Conservation (phyloP, 2,888 invertebrate species). For the Drosophila emarginata region DNA sequence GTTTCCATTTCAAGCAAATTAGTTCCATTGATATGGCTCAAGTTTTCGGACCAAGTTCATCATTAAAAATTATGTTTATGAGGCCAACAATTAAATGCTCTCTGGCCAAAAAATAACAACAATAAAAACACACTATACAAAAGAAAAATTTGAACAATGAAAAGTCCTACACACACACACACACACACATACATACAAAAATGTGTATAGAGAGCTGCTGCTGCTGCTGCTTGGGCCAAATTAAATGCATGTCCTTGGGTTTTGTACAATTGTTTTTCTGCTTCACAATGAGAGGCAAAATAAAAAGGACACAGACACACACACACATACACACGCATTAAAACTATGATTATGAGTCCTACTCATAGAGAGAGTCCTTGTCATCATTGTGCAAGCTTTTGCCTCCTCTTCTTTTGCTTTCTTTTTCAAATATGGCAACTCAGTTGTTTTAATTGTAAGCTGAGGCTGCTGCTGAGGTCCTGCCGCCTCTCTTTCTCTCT, state of each 20-base stretch:
- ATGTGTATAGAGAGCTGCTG: background rate
- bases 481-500: slow-evolving; percentile 23
- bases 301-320: slow-evolving; percentile 52
- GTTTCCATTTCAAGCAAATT: slow-evolving; percentile 21
- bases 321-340: slow-evolving; percentile 51
- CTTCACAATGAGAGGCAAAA: slow-evolving; percentile 68
- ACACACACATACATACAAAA: background rate
- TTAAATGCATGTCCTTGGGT: slow-evolving; percentile 72
- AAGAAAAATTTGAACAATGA: slow-evolving; percentile 27
- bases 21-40: slow-evolving; percentile 40
- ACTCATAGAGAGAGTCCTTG: slow-evolving; percentile 8
- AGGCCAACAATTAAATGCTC: slow-evolving; percentile 41
- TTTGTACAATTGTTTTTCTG: slow-evolving; percentile 31
- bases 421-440: slow-evolving; percentile 75
- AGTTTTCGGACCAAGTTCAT: slow-evolving; percentile 27
- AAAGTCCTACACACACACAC: slow-evolving; percentile 6
- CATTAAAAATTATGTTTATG: slow-evolving; percentile 73
- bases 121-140: slow-evolving; percentile 2
- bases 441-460: slow-evolving; percentile 70
- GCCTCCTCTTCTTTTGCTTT: slow-evolving; percentile 24
- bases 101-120: slow-evolving; percentile 28
- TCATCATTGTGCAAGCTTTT: slow-evolving; percentile 10
- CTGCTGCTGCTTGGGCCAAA: slow-evolving; percentile 45
- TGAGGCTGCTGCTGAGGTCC: slow-evolving; percentile 46
- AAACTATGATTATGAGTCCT: slow-evolving; percentile 70